Evolutionary conservation across 1,140 invertebrate species (phyloP).

Genomic region (Megathymus violae): DNA sequence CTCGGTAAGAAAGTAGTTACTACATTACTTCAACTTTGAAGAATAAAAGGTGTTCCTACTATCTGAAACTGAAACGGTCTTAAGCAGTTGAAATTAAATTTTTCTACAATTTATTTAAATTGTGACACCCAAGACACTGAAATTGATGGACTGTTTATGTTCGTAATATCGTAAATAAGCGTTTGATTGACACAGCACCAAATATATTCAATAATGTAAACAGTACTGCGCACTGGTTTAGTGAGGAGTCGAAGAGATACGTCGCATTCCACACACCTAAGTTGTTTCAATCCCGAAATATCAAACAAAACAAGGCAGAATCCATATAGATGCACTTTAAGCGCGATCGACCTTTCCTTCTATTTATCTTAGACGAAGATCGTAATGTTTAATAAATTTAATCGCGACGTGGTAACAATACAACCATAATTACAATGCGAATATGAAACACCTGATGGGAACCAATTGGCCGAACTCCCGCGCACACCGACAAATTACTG

Average conservation of each 20-base stretch:
- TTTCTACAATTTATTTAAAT: background rate
- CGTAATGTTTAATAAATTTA: conserved; percentile 47
- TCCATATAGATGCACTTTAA: conserved; percentile 18
- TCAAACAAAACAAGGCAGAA: conserved; percentile 13
- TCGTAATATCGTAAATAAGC: background rate
- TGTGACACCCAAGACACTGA: background rate
- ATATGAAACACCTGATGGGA: conserved; percentile 55
- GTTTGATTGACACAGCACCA: conserved; percentile 5
- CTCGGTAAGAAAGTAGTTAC: no score
- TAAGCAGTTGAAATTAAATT: no score
- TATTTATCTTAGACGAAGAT: conserved; percentile 55
- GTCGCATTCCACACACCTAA: conserved; percentile 1
- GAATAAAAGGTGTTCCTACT: no score
- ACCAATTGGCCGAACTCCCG: conserved; percentile 59
- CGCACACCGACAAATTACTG: conserved; percentile 60
- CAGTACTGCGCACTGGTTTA: conserved; percentile 7
- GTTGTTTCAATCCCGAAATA: conserved; percentile 23
- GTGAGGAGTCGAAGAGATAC: background rate
- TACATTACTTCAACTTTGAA: no score
- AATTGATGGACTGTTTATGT: conserved; percentile 15
- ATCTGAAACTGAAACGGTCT: no score
- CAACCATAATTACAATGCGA: conserved; percentile 45
- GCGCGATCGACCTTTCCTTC: conserved; percentile 40
- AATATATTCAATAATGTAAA: conserved; percentile 13
- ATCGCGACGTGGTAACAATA: conserved; percentile 42